These are phyloP conservation scores for Mugil cephalus DNA, from an alignment of 2,113 vertebrate genomes.

Conservation along the genomic window DNA sequence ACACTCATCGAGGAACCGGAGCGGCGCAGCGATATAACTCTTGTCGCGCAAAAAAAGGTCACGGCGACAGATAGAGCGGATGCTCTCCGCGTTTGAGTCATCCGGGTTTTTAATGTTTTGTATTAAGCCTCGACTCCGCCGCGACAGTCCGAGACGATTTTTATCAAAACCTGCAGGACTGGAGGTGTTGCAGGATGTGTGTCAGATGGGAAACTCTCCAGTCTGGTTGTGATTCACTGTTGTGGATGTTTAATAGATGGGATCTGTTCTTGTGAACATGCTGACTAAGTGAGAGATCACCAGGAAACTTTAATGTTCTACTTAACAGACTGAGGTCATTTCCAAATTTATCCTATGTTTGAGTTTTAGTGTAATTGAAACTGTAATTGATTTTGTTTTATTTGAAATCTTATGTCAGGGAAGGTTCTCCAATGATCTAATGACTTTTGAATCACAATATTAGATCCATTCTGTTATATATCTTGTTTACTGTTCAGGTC, in stretches of 20 bases:
- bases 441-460: too few relatives aligned
- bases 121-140: constrained; percentile 9
- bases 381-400: too few relatives aligned
- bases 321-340: neutral
- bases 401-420: neutral
- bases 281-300: constrained; percentile 49
- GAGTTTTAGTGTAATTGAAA: too few relatives aligned
- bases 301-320: neutral
- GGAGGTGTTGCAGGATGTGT: constrained; percentile 46
- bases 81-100: constrained; percentile 57
- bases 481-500: too few relatives aligned
- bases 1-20: constrained; percentile 41
- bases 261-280: constrained; percentile 26
- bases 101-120: constrained; percentile 8
- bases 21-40: constrained; percentile 31
- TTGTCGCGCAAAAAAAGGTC: constrained; percentile 20
- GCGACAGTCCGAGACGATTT: constrained; percentile 7
- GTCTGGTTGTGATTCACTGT: constrained; percentile 61
- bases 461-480: too few relatives aligned
- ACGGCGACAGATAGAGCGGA: constrained; percentile 19
- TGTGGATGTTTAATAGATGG: constrained; percentile 27
- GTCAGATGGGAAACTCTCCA: constrained; percentile 40
- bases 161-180: constrained; percentile 34
- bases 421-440: too few relatives aligned
- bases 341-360: constrained; percentile 5